Base-by-base conservation (phyloP, 2,888 invertebrate genomes). In the Phyto melanocephala region DNA sequence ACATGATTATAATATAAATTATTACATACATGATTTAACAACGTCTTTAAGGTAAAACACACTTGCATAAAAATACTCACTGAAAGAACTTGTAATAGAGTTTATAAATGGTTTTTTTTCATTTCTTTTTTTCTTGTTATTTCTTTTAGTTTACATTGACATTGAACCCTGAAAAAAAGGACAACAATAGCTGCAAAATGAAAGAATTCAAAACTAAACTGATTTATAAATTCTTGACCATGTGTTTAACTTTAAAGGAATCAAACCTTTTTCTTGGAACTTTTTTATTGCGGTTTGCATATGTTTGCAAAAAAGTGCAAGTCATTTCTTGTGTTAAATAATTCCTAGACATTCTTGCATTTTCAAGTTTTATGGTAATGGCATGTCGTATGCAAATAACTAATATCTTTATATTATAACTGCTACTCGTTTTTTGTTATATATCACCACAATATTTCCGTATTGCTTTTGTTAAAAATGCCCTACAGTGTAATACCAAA, bases 321-420 rank as follows among this genome's bases (percentile, higher is more conserved):
- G 70, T 65, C 52, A 76, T 76, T 81, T 67, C 33, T 33, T 50
- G 60, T 81, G 76, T 71, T 76, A 72, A 78, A 82, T 82, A 70
- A 65, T 82, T 82, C 60, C 40, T 75, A 70, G 65, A 74, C 78
- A 70, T 78, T 81, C 68, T 81, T 74, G 62, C 78, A 81, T 74
- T 81, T 78, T 78, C 56, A 70, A 79, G 68, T 75, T 78, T 82
- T 82, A 82, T 82, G 65, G 78, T 79, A 74, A 75, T 75, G 82
- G 65, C 79, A 71, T 70, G 79, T 79, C 54, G 37, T 75, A 54
- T 82, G 65, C 52, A 71, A 70, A 74, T 82, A 75, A 70, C 8
- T 42, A 42, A 62, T 75, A 75, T 75, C 63, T 68, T 42, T 37
- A 58, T 37, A 62, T 50, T 65, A 56, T 56, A 72, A 33, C 56